Percentiles rank a stretch among this genome's conserved stretches.
Conservation (phyloP, 30 jellyfish, hydroid and myxozoan species). For the Nemopilema nomurai region DNA sequence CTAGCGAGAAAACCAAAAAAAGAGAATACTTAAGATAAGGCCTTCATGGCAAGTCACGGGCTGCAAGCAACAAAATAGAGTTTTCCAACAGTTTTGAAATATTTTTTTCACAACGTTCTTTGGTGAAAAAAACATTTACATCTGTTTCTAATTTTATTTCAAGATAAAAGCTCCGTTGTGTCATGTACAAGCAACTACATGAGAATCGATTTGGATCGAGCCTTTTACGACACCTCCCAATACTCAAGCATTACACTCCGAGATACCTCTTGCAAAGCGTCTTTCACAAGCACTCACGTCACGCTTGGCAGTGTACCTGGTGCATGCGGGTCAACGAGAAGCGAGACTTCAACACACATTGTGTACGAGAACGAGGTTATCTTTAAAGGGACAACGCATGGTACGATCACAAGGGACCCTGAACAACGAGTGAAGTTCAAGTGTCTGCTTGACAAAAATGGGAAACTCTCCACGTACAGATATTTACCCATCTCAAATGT, state of each 20-base stretch:
- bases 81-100: too few species aligned
- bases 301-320: slow-evolving; percentile 27
- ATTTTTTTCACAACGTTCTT: too few species aligned
- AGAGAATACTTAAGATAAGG: too few species aligned
- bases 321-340: slow-evolving; percentile 23
- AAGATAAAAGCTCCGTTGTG: slow-evolving; percentile 20
- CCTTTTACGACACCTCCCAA: slow-evolving; percentile 4
- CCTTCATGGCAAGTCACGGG: too few species aligned
- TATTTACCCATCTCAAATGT: slow-evolving; percentile 2
- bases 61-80: too few species aligned
- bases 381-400: slow-evolving; percentile 1
- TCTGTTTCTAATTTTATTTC: background rate
- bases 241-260: slow-evolving; percentile 30
- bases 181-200: slow-evolving; percentile 24
- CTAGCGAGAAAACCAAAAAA: too few species aligned
- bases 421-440: background rate
- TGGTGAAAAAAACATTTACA: too few species aligned
- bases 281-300: background rate
- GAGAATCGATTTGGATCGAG: slow-evolving; percentile 10
- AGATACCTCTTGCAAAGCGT: slow-evolving; percentile 14
- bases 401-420: slow-evolving; percentile 1
- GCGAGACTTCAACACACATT: slow-evolving; percentile 7
- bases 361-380: slow-evolving; percentile 25
- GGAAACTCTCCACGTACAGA: background rate
- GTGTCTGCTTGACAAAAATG: background rate